phyloP scores from a whole-genome alignment of 2,888 invertebrate species.

The Brachyopa scutellaris region DNA sequence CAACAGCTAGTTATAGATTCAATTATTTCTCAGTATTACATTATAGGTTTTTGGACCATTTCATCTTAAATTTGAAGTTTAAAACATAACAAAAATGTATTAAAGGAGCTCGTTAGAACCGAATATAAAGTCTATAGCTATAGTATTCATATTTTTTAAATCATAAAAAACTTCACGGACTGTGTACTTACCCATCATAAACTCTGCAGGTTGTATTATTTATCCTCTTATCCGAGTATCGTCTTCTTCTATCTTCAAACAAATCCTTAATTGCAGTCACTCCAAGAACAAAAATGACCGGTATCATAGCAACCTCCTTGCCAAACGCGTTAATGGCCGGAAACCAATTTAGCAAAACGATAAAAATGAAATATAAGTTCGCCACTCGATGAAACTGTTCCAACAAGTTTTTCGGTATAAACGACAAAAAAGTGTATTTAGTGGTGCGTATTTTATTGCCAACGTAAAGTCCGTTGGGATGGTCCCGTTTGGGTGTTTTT shows the following conservation, averaged over 20 bases:
- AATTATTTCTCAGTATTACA: too few species aligned
- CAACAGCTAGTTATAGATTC: too few species aligned
- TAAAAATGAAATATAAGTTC: slow-evolving; percentile 98
- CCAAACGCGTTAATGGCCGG: slow-evolving; percentile 97
- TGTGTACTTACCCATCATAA: slow-evolving; percentile 91
- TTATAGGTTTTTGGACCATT: too few species aligned
- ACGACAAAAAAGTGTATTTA: slow-evolving; percentile 96
- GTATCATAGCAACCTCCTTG: slow-evolving; percentile 97
- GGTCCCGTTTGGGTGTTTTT: slow-evolving; percentile 89
- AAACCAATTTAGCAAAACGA: slow-evolving; percentile 97
- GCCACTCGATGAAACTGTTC: slow-evolving; percentile 99
- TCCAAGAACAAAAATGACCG: slow-evolving; percentile 95
- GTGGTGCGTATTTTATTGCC: slow-evolving; percentile 95
- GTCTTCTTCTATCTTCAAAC: slow-evolving; percentile 95
- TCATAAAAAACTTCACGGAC: too few species aligned
- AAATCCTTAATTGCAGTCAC: slow-evolving; percentile 97
- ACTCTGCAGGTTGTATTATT: slow-evolving; percentile 96
- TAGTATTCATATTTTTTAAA: too few species aligned
- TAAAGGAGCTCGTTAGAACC: too few species aligned
- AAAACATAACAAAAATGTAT: too few species aligned
- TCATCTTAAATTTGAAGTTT: too few species aligned
- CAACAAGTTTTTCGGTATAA: slow-evolving; percentile 96
- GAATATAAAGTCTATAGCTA: too few species aligned
- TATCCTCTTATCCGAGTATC: slow-evolving; percentile 95
- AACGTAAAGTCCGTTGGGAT: slow-evolving; percentile 91